A percentile compares a stretch with the other conserved stretches of the same genome.
Conservation (phyloP, 2,888 invertebrate genomes). For the Ectemnius cavifrons region DNA sequence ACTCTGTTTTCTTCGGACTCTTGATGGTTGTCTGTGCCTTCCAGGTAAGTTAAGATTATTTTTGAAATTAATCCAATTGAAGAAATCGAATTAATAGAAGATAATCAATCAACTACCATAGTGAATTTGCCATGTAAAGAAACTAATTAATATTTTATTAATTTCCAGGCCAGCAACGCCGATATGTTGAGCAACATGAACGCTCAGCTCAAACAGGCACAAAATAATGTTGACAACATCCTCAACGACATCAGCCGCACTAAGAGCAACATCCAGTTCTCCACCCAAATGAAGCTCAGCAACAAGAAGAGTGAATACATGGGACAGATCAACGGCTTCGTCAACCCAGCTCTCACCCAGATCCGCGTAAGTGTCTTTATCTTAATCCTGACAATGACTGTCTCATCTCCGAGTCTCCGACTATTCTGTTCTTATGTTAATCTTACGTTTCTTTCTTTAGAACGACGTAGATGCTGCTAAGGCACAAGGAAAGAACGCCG, state of each 20-base stretch:
- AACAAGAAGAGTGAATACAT: constrained; percentile 16
- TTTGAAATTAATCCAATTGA: not conserved
- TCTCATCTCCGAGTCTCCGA: too few relatives aligned
- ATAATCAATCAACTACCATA: not conserved
- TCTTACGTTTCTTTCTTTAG: constrained; percentile 14
- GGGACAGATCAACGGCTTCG: constrained; percentile 19
- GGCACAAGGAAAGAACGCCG: constrained; percentile 34
- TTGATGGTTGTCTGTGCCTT: not conserved
- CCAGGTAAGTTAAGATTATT: not conserved
- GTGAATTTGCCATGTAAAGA: too few relatives aligned
- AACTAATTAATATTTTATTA: not conserved
- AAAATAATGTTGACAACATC: not conserved
- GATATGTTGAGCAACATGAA: not conserved
- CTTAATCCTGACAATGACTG: too few relatives aligned
- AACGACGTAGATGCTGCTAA: constrained; percentile 34
- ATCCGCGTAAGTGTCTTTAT: constrained; percentile 25
- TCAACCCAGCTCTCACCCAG: constrained; percentile 23
- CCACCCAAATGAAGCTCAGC: constrained; percentile 1
- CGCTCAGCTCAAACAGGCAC: not conserved
- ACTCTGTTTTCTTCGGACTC: not conserved
- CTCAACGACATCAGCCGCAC: not conserved
- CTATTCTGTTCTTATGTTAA: too few relatives aligned
- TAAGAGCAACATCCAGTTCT: not conserved
- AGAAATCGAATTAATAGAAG: not conserved
- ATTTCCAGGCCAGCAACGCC: not conserved